phyloP scores from a whole-genome alignment of 2,113 vertebrate genomes.

The Anhinga anhinga region DNA sequence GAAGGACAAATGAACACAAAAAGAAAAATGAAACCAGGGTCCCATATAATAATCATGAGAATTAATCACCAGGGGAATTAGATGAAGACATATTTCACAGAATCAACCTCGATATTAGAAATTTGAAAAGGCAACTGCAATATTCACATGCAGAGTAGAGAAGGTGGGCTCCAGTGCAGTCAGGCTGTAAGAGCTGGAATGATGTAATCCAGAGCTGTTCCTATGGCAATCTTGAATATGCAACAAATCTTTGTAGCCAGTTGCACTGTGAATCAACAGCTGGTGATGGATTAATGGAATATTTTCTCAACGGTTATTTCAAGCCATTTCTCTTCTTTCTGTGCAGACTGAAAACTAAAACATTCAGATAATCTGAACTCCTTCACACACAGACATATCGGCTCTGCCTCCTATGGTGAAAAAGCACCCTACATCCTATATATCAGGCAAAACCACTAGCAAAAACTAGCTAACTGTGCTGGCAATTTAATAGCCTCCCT shows the following conservation, averaged over 20 bases:
- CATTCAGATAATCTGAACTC: not conserved
- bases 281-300: slow-evolving; percentile 36
- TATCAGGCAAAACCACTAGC: not conserved
- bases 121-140: not conserved
- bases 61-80: not conserved
- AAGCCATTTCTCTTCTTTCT: not conserved
- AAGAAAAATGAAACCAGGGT: not conserved
- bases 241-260: not conserved
- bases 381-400: not conserved
- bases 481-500: not conserved
- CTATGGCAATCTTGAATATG: slow-evolving; percentile 2
- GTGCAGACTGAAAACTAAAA: not conserved
- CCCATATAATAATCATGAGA: not conserved
- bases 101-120: not conserved
- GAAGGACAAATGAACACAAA: not conserved
- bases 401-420: not conserved
- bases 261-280: not conserved
- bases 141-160: not conserved
- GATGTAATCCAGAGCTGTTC: not conserved
- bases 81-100: not conserved
- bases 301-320: slow-evolving; percentile 4
- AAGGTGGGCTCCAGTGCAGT: not conserved
- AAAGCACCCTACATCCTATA: not conserved
- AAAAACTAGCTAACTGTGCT: not conserved
- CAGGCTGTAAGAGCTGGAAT: not conserved